These are phyloP conservation scores for Arvicanthis niloticus DNA, from an alignment of 2,113 vertebrate genomes.

Conservation along the genomic window DNA sequence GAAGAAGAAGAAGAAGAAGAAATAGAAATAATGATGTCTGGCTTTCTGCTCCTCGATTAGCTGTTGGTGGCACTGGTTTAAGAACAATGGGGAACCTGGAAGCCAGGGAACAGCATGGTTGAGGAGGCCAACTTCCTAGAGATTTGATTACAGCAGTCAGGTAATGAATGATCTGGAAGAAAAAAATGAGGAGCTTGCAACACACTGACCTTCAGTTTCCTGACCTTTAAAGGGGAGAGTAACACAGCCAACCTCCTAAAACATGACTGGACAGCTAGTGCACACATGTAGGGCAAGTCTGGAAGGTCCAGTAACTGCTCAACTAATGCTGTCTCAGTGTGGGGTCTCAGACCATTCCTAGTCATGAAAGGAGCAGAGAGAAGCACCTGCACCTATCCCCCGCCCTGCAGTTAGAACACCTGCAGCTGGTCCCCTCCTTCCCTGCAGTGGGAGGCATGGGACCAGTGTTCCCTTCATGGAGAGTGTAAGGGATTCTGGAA, in stretches of 20 bases:
- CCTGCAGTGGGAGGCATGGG: not conserved
- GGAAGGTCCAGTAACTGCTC: not conserved
- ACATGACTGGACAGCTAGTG: rapidly evolving
- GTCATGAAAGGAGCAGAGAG: not conserved
- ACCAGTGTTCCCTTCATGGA: too few relatives aligned
- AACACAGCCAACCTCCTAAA: rapidly evolving
- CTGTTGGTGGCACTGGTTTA: not conserved
- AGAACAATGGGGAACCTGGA: not conserved
- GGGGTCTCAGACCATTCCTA: not conserved
- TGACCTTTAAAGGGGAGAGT: not conserved
- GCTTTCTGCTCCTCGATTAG: not conserved
- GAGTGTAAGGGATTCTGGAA: not conserved
- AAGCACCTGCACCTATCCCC: not conserved
- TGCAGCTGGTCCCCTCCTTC: not conserved
- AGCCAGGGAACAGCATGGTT: not conserved
- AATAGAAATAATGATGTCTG: not conserved
- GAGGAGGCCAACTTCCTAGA: not conserved
- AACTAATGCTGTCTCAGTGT: not conserved
- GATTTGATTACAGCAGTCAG: not conserved
- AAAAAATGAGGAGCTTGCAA: not conserved
- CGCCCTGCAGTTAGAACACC: not conserved
- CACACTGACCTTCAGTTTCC: not conserved
- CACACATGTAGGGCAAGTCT: not conserved
- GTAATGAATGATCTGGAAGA: not conserved
- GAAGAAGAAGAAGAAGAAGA: too few relatives aligned